These are phyloP conservation scores for Phaethon lepturus DNA, from an alignment of 2,113 vertebrate species.

Conservation along the genomic window DNA sequence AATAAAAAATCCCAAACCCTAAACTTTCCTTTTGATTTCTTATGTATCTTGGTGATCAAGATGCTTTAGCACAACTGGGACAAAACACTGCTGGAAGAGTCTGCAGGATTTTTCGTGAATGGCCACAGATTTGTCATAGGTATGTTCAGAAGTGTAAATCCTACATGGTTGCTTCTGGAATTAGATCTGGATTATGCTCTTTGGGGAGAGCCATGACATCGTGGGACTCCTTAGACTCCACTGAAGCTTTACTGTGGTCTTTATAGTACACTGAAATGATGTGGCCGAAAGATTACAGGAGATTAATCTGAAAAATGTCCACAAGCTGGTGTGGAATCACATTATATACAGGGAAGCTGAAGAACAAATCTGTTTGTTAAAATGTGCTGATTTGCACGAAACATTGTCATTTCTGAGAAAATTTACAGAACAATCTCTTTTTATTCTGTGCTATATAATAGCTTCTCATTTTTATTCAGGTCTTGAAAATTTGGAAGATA, in stretches of 20 bases:
- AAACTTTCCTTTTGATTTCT: background rate
- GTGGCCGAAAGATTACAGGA: background rate
- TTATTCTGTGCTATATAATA: constrained; percentile 44
- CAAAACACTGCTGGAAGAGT: background rate
- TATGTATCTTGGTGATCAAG: background rate
- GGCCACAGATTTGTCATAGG: background rate
- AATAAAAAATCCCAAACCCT: background rate
- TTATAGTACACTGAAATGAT: background rate
- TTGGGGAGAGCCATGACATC: background rate
- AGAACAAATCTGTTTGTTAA: constrained; percentile 25
- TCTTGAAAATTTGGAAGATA: constrained; percentile 41
- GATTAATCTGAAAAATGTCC: background rate
- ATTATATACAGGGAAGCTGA: background rate
- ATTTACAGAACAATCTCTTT: constrained; percentile 33
- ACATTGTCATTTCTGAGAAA: constrained; percentile 24
- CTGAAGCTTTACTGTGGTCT: background rate
- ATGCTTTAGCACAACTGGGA: background rate
- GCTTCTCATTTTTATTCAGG: constrained; percentile 54
- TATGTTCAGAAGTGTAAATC: background rate
- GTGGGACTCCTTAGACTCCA: background rate
- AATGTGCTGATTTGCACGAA: constrained; percentile 31
- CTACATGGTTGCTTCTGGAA: background rate
- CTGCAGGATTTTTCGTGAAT: background rate
- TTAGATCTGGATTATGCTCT: background rate
- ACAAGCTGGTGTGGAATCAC: background rate